A percentile compares a stretch with the other conserved stretches of the same genome.
Evolutionary conservation across 2,797 vertebrate genomes (phyloP).

Genomic region (Sternarchorhynchus goeldii): DNA sequence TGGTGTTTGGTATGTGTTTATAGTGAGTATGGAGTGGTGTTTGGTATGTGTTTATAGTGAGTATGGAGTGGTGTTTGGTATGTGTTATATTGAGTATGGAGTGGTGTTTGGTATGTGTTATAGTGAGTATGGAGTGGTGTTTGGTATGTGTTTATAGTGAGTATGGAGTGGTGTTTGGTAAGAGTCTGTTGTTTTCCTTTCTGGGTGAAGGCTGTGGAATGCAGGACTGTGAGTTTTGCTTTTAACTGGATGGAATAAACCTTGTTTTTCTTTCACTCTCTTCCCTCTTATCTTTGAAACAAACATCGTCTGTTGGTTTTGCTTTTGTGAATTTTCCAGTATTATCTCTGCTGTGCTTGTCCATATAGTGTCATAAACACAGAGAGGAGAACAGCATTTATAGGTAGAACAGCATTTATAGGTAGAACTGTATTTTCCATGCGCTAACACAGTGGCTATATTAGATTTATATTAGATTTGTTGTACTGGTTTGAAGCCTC

Average conservation of each 20-base stretch:
- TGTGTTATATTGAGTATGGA: not conserved
- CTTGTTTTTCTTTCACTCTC: not conserved
- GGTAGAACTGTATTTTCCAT: too few species aligned
- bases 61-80: too few species aligned
- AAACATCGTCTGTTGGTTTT: not conserved
- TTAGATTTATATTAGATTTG: too few species aligned
- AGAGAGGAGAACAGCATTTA: too few species aligned
- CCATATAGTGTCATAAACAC: constrained; percentile 25
- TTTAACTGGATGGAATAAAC: not conserved
- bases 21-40: too few species aligned
- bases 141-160: not conserved
- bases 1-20: too few species aligned
- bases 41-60: too few species aligned
- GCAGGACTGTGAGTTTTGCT: not conserved
- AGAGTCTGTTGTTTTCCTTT: not conserved
- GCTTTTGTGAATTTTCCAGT: constrained; percentile 18
- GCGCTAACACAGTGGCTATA: too few species aligned
- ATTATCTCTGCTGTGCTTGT: too few species aligned
- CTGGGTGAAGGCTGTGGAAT: constrained; percentile 5
- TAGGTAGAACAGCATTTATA: too few species aligned
- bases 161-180: too few species aligned
- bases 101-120: constrained; percentile 10
- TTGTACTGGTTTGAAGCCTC: too few species aligned
- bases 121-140: not conserved
- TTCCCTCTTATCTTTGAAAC: not conserved